Evolutionary conservation across 1,140 invertebrate genomes (phyloP).

Genomic region (Bombus sylvicola): DNA sequence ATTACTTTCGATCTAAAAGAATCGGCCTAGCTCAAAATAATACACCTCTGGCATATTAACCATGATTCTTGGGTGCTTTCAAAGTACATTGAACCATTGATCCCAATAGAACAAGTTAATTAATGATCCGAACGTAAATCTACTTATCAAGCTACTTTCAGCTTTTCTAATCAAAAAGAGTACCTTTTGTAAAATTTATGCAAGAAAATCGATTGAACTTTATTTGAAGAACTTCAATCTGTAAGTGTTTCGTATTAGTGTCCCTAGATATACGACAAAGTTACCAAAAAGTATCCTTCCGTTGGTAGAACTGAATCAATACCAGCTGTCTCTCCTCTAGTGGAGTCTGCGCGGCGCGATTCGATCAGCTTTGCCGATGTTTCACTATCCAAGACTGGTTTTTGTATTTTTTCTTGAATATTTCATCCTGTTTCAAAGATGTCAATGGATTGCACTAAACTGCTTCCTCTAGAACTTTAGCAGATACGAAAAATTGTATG

Average conservation of each 20-base stretch:
- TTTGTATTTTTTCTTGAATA: conserved; percentile 39
- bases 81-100: conserved; percentile 24
- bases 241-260: background rate
- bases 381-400: conserved; percentile 56
- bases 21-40: background rate
- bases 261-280: conserved; percentile 66
- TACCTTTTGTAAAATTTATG: background rate
- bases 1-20: background rate
- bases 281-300: conserved; percentile 60
- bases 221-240: background rate
- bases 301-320: conserved; percentile 76
- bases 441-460: background rate
- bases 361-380: conserved; percentile 56
- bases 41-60: conserved; percentile 24
- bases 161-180: background rate
- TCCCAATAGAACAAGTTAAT: conserved; percentile 47
- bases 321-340: conserved; percentile 66
- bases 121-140: conserved; percentile 29
- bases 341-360: conserved; percentile 69
- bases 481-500: too few relatives aligned
- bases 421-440: background rate
- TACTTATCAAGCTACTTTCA: conserved; percentile 27
- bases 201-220: background rate
- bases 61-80: background rate
- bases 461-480: fast-evolving